phyloP scores from a whole-genome alignment of 2,888 invertebrate genomes.

The Yponomeuta sedellus region DNA sequence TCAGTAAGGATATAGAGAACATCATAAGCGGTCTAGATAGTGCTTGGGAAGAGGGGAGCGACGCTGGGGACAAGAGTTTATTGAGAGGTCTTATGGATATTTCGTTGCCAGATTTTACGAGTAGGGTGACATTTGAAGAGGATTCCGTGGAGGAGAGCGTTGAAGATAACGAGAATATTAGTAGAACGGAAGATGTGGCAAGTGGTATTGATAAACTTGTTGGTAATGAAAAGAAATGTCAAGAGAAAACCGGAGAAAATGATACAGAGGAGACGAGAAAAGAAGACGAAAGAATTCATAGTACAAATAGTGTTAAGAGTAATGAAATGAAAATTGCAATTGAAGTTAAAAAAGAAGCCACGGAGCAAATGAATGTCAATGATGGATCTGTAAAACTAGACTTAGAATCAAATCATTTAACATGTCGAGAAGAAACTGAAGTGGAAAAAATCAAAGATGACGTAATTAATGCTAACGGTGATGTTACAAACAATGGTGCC shows the following conservation, averaged over 20 bases:
- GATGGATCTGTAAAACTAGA: neutral
- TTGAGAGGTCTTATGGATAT: neutral
- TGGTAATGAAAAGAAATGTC: neutral
- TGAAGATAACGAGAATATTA: neutral
- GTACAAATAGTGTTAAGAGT: neutral
- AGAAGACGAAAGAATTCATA: neutral
- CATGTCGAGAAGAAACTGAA: neutral
- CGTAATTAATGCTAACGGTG: neutral
- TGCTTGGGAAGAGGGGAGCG: slow-evolving; percentile 22
- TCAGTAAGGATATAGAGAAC: slow-evolving; percentile 33
- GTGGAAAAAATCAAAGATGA: neutral
- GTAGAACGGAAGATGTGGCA: neutral
- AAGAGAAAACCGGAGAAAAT: neutral
- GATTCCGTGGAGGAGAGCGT: neutral
- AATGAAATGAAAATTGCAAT: neutral
- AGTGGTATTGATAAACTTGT: slow-evolving; percentile 9
- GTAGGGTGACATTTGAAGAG: too few relatives aligned
- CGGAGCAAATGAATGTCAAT: slow-evolving; percentile 1
- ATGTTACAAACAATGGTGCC: neutral
- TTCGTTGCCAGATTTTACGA: neutral
- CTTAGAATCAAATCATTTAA: neutral
- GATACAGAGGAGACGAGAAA: neutral
- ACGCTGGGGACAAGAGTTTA: slow-evolving; percentile 6
- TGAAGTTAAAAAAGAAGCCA: neutral
- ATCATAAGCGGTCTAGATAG: slow-evolving; percentile 37